Base-by-base conservation (phyloP, 2,797 vertebrate genomes). In the Morus bassanus region DNA sequence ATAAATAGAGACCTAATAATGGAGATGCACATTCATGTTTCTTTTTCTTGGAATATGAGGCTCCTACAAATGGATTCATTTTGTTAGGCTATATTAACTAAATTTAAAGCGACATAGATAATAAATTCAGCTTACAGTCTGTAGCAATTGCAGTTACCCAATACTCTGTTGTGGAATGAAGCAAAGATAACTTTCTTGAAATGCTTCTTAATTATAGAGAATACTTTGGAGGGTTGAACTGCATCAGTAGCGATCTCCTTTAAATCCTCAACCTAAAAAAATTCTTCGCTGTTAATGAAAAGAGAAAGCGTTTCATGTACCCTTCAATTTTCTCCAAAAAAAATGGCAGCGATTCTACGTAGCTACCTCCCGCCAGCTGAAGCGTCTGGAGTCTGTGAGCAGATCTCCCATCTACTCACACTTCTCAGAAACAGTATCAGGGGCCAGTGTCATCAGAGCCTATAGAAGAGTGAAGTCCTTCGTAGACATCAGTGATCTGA, bases 361-460 rank as follows among this genome's bases (percentile, higher is more conserved):
- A 35, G 99, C 99, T 22, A 99, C 99, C 2, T 99, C 99, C 8
- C 98, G 99, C 45, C 99, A 99, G 97, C 98, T 99, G 90, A 99
- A 99, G 97, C 98, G 99, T 4, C 98, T 99, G 98, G 99, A 99
- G 96, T 99, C 99, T 0, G 92, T 99, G 97, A 99, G 98, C 98
- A 98, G 99, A 88, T 99, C 99, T 22, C 99, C 99, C 63, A 98
- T 99, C 94, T 99, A 99, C 97, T 99, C 99, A 41, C 99, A 99
- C 97, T 99, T 99, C 98, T 99, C 99, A 18, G 99, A 99, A 98
- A 99, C 98, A 3, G 87, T 99, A 89, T 98, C 99, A 0, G 99
- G 99, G 84, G 95, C 98, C 76, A 99, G 98, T 45, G 98, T 99
- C 95, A 99, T 99, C 98, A 98, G 99, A 95, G 99, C 99, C 67